Evolutionary conservation across 1,140 invertebrate species (phyloP).

Genomic region (Calliphora vicina): DNA sequence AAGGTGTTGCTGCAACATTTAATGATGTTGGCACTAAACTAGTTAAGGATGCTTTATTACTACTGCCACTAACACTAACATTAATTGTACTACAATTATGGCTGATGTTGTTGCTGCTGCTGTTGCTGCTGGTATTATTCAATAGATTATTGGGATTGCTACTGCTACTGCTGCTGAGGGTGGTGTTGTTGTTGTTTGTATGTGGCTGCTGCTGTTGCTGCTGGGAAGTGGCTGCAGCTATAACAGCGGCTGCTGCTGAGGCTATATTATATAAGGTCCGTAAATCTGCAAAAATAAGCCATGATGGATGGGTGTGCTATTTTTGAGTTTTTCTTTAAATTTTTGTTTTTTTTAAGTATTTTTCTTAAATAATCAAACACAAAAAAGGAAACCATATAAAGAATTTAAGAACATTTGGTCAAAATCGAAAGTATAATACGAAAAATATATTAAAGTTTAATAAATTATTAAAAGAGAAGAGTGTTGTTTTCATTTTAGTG

Average conservation of each 20-base stretch:
- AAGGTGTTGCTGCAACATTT: conserved; percentile 42
- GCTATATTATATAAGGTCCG: conserved; percentile 62
- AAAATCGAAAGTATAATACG: background rate
- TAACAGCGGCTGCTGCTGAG: conserved; percentile 55
- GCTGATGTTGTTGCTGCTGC: conserved; percentile 24
- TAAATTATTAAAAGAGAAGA: background rate
- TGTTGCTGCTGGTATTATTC: background rate
- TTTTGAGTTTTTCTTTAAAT: background rate
- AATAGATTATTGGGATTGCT: background rate
- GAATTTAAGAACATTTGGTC: background rate
- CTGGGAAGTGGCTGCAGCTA: conserved; percentile 45
- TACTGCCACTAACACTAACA: background rate
- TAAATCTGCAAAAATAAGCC: conserved; percentile 61
- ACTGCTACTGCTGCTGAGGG: background rate
- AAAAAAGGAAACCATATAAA: background rate
- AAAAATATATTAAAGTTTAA: background rate
- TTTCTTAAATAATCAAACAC: background rate
- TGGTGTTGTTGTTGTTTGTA: conserved; percentile 15
- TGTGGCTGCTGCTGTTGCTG: conserved; percentile 2
- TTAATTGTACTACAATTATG: background rate
- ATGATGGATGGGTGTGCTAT: conserved; percentile 24
- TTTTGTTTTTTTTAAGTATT: background rate
- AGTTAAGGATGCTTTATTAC: background rate
- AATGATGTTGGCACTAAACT: background rate
- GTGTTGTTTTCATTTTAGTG: background rate